Evolutionary conservation across 2,888 invertebrate species (phyloP).

Genomic region (Ectemnius continuus): DNA sequence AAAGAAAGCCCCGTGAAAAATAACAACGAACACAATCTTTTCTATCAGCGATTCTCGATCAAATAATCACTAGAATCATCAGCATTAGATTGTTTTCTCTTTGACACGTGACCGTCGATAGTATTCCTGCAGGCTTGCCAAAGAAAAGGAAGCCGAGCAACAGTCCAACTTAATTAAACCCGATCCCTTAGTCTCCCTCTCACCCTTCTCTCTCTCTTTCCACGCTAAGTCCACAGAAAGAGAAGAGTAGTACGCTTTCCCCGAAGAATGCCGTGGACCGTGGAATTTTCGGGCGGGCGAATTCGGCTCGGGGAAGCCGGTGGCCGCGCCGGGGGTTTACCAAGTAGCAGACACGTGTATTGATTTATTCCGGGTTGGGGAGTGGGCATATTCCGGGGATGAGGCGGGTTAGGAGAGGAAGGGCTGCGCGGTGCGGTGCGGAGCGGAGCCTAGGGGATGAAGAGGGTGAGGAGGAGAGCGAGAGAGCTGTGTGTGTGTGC

Average conservation of each 20-base stretch:
- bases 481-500: neutral
- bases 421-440: constrained; percentile 12
- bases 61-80: constrained; percentile 25
- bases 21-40: no score
- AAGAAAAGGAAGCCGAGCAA: neutral
- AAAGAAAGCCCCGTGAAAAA: neutral
- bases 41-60: neutral
- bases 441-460: neutral
- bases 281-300: constrained; percentile 34
- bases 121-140: constrained; percentile 1
- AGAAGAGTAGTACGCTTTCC: neutral
- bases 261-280: constrained; percentile 10
- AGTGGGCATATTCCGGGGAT: constrained; percentile 42
- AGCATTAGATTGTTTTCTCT: constrained; percentile 6
- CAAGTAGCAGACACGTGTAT: constrained; percentile 77
- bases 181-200: neutral
- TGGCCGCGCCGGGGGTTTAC: constrained; percentile 58
- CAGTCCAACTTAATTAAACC: constrained; percentile 28
- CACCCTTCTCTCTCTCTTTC: neutral
- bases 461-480: constrained; percentile 17
- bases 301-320: constrained; percentile 61
- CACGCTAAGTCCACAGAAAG: neutral
- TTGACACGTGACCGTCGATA: constrained; percentile 12
- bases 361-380: constrained; percentile 75
- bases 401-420: constrained; percentile 27